Conservation (phyloP, 64 coral and sea anemone genomes). For the Stichodactyla mertensii region DNA sequence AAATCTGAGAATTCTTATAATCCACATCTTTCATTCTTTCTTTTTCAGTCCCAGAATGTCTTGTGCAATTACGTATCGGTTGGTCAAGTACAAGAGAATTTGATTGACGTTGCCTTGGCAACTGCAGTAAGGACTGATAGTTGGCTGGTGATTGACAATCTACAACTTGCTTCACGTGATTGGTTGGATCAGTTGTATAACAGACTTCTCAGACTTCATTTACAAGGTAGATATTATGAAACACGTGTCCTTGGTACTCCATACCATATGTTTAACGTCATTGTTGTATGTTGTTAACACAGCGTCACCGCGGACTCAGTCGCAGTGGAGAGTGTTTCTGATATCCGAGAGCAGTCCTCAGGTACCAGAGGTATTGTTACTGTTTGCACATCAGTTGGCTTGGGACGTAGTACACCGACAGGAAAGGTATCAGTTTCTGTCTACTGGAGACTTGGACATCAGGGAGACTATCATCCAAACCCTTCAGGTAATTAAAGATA, state of each 20-base stretch:
- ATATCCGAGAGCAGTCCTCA: constrained; percentile 66
- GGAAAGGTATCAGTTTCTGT: constrained; percentile 27
- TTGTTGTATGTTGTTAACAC: background rate
- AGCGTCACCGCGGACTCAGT: constrained; percentile 64
- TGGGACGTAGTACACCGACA: constrained; percentile 85
- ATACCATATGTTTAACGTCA: background rate
- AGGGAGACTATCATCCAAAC: constrained; percentile 39
- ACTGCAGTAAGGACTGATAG: constrained; percentile 79
- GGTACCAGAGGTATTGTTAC: constrained; percentile 70
- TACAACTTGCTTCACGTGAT: constrained; percentile 56
- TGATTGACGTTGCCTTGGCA: constrained; percentile 84
- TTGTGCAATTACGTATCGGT: constrained; percentile 71
- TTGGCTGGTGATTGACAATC: constrained; percentile 88
- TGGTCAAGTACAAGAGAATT: constrained; percentile 65
- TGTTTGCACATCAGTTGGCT: constrained; percentile 78
- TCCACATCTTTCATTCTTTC: background rate
- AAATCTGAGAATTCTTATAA: background rate
- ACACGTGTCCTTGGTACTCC: background rate
- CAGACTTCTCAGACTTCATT: constrained; percentile 80
- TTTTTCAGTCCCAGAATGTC: constrained; percentile 58
- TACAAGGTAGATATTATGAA: constrained; percentile 42
- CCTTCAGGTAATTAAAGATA: constrained; percentile 39
- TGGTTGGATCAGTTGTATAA: constrained; percentile 87
- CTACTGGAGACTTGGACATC: constrained; percentile 43
- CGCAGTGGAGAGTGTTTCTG: constrained; percentile 89